Evolutionary conservation across 2,113 vertebrate genomes (phyloP), one percentile per base, ranked within the genome.

Genomic region (Pseudorectes ferrugineus): DNA sequence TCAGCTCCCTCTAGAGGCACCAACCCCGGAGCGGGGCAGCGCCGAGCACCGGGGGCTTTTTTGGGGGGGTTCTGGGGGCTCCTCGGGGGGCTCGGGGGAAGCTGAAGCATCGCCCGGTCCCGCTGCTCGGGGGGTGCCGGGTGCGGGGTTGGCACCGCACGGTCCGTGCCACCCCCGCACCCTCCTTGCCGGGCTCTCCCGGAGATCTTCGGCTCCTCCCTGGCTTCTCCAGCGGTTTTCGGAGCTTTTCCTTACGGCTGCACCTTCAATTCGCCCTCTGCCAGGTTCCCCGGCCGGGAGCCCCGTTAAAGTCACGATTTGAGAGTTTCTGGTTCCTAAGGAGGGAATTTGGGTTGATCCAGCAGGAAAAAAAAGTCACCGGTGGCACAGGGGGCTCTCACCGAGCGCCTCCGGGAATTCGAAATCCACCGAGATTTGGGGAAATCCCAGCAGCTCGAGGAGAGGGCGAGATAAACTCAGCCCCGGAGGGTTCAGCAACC

Each of bases 1-100:
- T 85, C 68, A 92, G 92, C 96, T 93, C 95, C 93, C 95, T 95
- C 95, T 96, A 94, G 84, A 95, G 94, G 94, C 83, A 17, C 81
- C 63, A 80, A 89, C 21, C 33, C 29, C 46, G 12, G 22, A 16
- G 40, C 26, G 57, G 71, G 49, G 70, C 58, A 23, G 58, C 9
- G 81, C 36, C 6, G 40, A 35, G 46, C 25, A 2, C 21, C 13
- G 28, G 9, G 5, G 13, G 31, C 0, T 15, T n/a, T 84, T n/a
- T 12, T n/a, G n/a, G 48, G 45, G 33, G n/a, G 23, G 22, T 11
- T 33, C 9, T 8, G 23, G 22, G 18, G 46, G 63, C 1, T 48
- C 46, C 46, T 48, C 17, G 52, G 6, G 54, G 66, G 31, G 16
- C 5, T 72, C 59, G 5, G 55, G 48, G 29, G 55, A 17, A 12